phyloP scores from a whole-genome alignment of 2,888 invertebrate species.

The Omphaloscelis lunosa region DNA sequence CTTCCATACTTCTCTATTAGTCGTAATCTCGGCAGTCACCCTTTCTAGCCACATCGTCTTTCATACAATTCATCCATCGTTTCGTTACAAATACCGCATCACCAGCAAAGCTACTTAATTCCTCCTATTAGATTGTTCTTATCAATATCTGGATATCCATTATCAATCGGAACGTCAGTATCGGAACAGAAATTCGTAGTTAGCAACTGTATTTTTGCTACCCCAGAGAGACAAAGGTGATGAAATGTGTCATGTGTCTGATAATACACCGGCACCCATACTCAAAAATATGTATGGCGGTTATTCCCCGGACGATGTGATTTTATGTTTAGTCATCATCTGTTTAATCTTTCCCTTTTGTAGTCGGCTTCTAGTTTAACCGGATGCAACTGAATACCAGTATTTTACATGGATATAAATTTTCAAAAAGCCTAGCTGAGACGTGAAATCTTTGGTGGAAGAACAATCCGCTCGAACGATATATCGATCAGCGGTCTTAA shows the following conservation, averaged over 20 bases:
- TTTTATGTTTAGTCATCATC: neutral
- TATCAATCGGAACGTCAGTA: neutral
- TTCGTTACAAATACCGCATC: neutral
- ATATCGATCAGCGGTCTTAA: no score
- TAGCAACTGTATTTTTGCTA: neutral
- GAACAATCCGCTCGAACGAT: no score
- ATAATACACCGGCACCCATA: neutral
- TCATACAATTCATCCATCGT: neutral
- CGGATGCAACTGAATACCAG: no score
- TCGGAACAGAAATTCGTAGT: neutral
- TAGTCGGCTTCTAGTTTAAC: no score
- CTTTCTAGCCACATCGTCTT: neutral
- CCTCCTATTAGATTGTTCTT: conserved; percentile 9
- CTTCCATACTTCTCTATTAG: neutral
- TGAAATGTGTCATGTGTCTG: neutral
- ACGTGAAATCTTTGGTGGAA: no score
- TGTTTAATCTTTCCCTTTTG: no score
- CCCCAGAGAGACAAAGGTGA: no score
- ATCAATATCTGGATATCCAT: conserved; percentile 11
- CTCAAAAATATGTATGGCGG: neutral
- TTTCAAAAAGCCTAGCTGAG: no score
- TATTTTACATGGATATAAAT: no score
- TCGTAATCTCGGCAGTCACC: neutral
- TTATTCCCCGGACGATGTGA: neutral
- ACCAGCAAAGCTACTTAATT: neutral